Evolutionary conservation across 1,140 invertebrate genomes (phyloP).

Genomic region (Chionoecetes opilio): DNA sequence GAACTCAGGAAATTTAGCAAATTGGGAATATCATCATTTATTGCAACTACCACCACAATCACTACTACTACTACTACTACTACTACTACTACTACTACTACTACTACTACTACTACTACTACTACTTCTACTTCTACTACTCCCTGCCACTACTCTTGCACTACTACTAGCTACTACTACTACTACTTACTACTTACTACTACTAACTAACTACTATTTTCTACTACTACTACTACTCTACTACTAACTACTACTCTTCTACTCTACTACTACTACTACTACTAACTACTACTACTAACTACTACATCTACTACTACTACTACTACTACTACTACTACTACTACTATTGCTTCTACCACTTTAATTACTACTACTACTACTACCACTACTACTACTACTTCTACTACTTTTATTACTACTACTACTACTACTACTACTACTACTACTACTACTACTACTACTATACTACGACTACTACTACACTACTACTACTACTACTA

Average conservation of each 20-base stretch:
- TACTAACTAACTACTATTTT: background rate
- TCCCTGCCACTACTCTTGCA: background rate
- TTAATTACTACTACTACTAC: background rate
- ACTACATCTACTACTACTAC: background rate
- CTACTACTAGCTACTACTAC: background rate
- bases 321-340: conserved; percentile 12
- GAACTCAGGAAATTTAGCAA: too few relatives aligned
- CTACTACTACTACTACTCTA: background rate
- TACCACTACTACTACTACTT: background rate
- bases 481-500: too few relatives aligned
- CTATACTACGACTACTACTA: background rate
- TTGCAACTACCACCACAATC: background rate
- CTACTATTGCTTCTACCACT: background rate
- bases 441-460: conserved; percentile 1
- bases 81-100: conserved; percentile 6
- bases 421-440: conserved; percentile 11
- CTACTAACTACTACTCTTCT: background rate
- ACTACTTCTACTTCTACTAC: too few relatives aligned
- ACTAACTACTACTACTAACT: background rate
- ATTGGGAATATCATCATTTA: too few relatives aligned
- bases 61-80: background rate
- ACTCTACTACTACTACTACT: background rate
- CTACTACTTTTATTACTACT: background rate
- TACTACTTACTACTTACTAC: background rate
- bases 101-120: too few relatives aligned